Base-by-base conservation (phyloP, 2,797 vertebrate species). In the Spatula versicolor region DNA sequence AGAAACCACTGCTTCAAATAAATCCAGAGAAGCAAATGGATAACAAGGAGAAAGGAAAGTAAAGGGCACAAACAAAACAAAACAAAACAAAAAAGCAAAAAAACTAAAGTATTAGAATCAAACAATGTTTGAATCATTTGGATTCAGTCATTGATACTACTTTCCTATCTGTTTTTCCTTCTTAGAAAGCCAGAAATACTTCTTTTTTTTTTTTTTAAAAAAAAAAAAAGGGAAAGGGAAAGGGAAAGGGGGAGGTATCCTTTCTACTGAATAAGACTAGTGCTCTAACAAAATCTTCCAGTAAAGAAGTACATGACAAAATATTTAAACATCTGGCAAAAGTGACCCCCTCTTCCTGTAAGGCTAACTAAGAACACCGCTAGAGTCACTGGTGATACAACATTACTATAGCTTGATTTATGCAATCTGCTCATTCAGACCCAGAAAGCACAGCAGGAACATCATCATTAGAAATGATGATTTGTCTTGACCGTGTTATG, bases 401-500 rank as follows among this genome's bases (percentile, higher is more conserved):
- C 11, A n/a, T 69, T 76, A 67, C 31, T 17, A 21, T 63, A 46
- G 45, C 50, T 75, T 78, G 52, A 59, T 86, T 81, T 86, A 62
- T 76, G 33, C 23, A 79, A 10, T 9, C 28, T 35, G 46, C 48
- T 93, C 20, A 19, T 13, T 13, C 58, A 83, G 68, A 64, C 9
- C 30, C 0, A 0, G 74, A 43, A 67, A 80, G 17, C 1, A 2
- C 37, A 90, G 11, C 26, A 41, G 4, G 37, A 77, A 7, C 26
- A 41, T 60, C 43, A 55, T 10, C 30, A 25, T 62, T 83, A 74
- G 31, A 91, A 94, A 87, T 46, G 0, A n/a, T 60, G 33, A 58
- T 82, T 93, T 77, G 8, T 64, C 26, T 64, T 76, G 33, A 21
- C 2, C 2, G 0, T 62, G 19, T 55, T 59, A 37, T 10, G 21